Evolutionary conservation across 92 coral and sea anemone species (phyloP), one percentile per base, ranked within the genome.

Genomic region (Ricordea florida): DNA sequence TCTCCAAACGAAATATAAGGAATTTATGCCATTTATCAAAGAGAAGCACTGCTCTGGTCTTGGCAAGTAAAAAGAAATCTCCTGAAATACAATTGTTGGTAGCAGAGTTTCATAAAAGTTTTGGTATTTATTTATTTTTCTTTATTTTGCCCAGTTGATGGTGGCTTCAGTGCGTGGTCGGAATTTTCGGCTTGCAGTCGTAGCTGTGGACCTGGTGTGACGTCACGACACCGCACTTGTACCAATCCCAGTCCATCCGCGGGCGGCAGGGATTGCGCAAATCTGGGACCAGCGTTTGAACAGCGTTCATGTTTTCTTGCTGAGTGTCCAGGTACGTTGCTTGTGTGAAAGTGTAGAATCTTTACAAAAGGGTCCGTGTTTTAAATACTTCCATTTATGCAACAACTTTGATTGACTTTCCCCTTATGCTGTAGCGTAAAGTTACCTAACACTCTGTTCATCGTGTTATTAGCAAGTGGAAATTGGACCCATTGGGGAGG

Each of bases 151-250:
- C 6, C 43, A 94, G 98, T 92, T 43, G 90, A 94, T 31, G 98
- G 98, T 15, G 96, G 89, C 6, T 94, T 74, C 69, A 85, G 96
- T 15, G 85, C 32, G 0, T 94, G 94, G 90, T 66, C 97, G 23
- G 87, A 63, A 15, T 94, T 97, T 97, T 85, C 97, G 28, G 50
- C 81, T 7, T 94, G 98, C 74, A 92, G 97, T 50, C 87, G 97
- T 9, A 82, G 87, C 10, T 94, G 98, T 47, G 97, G 97, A 6
- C 97, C 98, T 58, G 98, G 98, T 21, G 93, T 94, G 53, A 86
- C 97, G 22, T 92, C 98, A 9, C 87, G 98, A 13, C 98, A 94
- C 53, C 87, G 98, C 45, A 78, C 84, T 0, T 94, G 98, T 33
- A 86, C 92, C 72, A 72, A 79, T 8, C 98, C 98, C 11, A 41